Evolutionary conservation across 2,888 invertebrate genomes (phyloP), one percentile per base, ranked within the genome.

Genomic region (Meliscaeva auricollis): DNA sequence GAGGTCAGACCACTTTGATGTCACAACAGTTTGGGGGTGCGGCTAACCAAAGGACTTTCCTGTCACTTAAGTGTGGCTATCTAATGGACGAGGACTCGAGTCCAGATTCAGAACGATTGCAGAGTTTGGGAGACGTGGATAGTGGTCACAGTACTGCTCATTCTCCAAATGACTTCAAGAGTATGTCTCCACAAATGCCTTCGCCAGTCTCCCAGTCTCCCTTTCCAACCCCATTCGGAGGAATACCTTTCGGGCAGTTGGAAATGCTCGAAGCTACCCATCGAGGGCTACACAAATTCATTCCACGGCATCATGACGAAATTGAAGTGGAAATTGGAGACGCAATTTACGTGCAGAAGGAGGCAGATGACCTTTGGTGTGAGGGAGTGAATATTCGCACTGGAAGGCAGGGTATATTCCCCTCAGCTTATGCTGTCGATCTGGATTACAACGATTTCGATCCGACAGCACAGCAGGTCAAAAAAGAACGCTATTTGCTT

Each of bases 241-340:
- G 95, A n/a, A 94, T 97, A 17, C 96, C 96, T 3, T 96, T 96
- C 89, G 95, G 95, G 83, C 96, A 96, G 90, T 92, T 97, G 69
- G 96, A 97, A 92, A 95, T 97, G 93, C 93, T 98, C 44, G 98
- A 98, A 93, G 98, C 98, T 2, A 98, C 98, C 26, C 99, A 99
- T 91, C 94, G 99, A 90, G 98, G 98, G 7, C 94, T 99, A 91
- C 98, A 99, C 92, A 97, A 98, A 91, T 99, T 99, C 90, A 95
- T 98, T 89, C 98, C 99, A 0, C 94, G 99, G 82, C 99, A 99
- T 92, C 96, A 96, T 87, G 99, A 99, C 89, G 99, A 99, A 93
- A 96, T 99, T 85, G 97, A 98, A 91, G 94, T 99, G 35, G 99
- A 99, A 93, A 98, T 99, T 78, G 99, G 99, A 0, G 99, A 99